Conservation (phyloP, 2,113 vertebrate genomes). For the Ramphastos sulfuratus region DNA sequence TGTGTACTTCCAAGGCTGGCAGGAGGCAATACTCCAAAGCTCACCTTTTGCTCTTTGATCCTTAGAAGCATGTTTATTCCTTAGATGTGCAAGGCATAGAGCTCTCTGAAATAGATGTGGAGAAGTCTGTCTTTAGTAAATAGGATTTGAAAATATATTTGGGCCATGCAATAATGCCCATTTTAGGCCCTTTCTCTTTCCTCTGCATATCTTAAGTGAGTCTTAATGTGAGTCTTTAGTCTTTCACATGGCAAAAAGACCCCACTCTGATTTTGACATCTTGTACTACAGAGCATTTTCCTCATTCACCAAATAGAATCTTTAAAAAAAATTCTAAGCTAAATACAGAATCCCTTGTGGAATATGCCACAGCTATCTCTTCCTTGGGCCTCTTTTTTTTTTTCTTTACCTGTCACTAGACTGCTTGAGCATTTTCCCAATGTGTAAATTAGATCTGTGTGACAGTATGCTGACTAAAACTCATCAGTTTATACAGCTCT, state of each 20-base stretch:
- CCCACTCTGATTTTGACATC: background rate
- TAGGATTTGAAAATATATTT: constrained; percentile 46
- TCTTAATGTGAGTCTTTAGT: background rate
- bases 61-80: constrained; percentile 4
- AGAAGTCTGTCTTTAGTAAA: constrained; percentile 20
- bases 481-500: constrained; percentile 2
- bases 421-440: constrained; percentile 40
- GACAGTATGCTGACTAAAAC: constrained; percentile 44
- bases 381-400: background rate
- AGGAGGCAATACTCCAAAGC: background rate
- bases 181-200: background rate
- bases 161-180: background rate
- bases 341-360: constrained; percentile 22
- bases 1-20: background rate
- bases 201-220: background rate
- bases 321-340: constrained; percentile 36
- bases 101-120: constrained; percentile 8
- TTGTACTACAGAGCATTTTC: constrained; percentile 8
- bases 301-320: background rate
- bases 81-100: background rate
- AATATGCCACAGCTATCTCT: constrained; percentile 31
- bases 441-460: constrained; percentile 43
- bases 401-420: background rate
- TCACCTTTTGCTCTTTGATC: background rate
- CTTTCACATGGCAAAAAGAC: background rate